Base-by-base conservation (phyloP, 2,888 invertebrate species). In the Drosophila ezoana region DNA sequence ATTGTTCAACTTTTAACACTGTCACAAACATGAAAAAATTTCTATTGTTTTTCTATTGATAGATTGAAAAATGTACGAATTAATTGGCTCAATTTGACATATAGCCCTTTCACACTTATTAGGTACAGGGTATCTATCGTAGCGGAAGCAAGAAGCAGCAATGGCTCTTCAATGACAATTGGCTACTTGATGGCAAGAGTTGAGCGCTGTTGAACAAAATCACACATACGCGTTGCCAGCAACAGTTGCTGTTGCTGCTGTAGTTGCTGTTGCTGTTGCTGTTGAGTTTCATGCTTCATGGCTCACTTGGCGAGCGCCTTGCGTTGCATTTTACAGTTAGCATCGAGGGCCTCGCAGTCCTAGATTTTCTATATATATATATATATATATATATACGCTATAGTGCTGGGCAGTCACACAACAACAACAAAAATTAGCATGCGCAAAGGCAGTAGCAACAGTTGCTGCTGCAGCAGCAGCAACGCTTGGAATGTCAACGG, bases 401-500 rank as follows among this genome's bases (percentile, higher is more conserved):
- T 56, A 64, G 57, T 51, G 70, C 62, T 84, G 72, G 75, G 72
- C 79, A 81, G 37, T 62, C 61, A 57, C 48, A 43, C 41, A 61
- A 54, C 44, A 52, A 53, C 18, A 45, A 45, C 48, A 48, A 78
- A 89, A 81, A 86, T 86, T 89, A 86, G 85, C 85, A 89, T 86
- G 85, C 82, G 79, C 82, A 66, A 64, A 68, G 74, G 75, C 70
- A 54, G 60, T 44, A 83, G 70, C 49, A 20, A 66, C 52, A 49
- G 66, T 35, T 45, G 48, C 37, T 38, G 48, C 45, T 14, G 47
- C 20, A 47, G 59, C 53, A 14, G 59, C 52, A 49, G 53, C 51
- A 63, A 48, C 80, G 68, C 67, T 72, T 84, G 88, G 85, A 85
- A 85, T 85, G 89, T 89, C 87, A 85, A 89, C 89, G 68, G 89